A percentile compares a stretch with the other conserved stretches of the same genome.
Conservation (phyloP, 2,113 vertebrate genomes). For the Neogobius melanostomus region DNA sequence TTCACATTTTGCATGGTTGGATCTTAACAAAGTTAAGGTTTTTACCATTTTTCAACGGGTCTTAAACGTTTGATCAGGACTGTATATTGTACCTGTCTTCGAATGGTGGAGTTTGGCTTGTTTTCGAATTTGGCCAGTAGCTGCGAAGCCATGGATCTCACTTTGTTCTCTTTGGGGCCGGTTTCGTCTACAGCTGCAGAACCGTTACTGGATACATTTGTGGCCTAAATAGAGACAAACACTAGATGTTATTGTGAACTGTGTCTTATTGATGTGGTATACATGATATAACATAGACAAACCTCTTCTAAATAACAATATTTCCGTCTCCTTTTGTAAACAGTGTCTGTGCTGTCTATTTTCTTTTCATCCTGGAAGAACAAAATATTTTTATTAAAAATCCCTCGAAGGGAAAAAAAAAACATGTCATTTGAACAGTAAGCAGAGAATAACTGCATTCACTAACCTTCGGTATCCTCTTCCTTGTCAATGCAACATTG, state of each 20-base stretch:
- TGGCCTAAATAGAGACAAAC: slow-evolving; percentile 67
- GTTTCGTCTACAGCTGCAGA: slow-evolving; percentile 59
- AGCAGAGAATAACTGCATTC: not conserved
- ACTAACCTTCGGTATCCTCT: slow-evolving; percentile 90
- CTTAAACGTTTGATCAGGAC: too few species aligned
- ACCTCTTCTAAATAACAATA: slow-evolving; percentile 86
- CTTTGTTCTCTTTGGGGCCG: slow-evolving; percentile 87
- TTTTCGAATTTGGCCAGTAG: slow-evolving; percentile 93
- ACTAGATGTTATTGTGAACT: not conserved
- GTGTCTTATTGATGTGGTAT: not conserved
- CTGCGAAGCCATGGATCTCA: slow-evolving; percentile 93
- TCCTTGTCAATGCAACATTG: slow-evolving; percentile 85
- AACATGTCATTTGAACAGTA: not conserved
- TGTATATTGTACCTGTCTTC: slow-evolving; percentile 81
- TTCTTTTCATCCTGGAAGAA: slow-evolving; percentile 84
- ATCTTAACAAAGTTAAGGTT: too few species aligned
- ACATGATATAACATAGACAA: slow-evolving; percentile 42
- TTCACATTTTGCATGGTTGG: too few species aligned
- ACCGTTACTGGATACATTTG: slow-evolving; percentile 72
- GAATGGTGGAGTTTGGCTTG: slow-evolving; percentile 68
- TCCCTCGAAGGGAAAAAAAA: not conserved
- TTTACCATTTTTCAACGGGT: too few species aligned
- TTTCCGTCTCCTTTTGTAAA: slow-evolving; percentile 88
- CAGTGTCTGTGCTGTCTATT: slow-evolving; percentile 79
- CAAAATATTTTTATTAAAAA: not conserved